Conservation (phyloP, 1,140 invertebrate genomes). For the Leguminivora glycinivorella region DNA sequence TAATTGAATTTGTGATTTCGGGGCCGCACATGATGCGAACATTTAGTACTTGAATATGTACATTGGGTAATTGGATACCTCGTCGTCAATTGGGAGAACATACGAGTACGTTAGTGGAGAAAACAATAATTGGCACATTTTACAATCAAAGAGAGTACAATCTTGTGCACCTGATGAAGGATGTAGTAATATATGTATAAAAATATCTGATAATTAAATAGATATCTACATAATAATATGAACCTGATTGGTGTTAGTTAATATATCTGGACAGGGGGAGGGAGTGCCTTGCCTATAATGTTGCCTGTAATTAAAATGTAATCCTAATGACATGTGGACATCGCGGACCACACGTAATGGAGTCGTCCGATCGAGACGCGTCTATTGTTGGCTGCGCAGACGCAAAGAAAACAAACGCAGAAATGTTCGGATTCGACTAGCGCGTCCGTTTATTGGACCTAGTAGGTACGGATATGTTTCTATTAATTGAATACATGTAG, state of each 20-base stretch:
- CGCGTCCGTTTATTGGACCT: neutral
- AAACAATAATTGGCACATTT: too few species aligned
- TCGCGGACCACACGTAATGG: conserved; percentile 6
- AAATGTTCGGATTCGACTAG: neutral
- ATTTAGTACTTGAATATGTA: neutral
- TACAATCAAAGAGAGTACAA: too few species aligned
- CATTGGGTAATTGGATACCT: too few species aligned
- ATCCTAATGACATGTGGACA: conserved; percentile 2
- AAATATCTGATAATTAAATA: too few species aligned
- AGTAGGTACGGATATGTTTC: neutral
- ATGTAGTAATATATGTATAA: too few species aligned
- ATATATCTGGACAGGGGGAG: too few species aligned
- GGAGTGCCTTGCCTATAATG: too few species aligned
- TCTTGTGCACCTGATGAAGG: too few species aligned
- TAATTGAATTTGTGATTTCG: conserved; percentile 9
- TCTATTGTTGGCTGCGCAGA: conserved; percentile 16
- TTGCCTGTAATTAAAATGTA: neutral
- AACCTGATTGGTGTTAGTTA: too few species aligned
- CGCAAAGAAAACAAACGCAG: conserved; percentile 5
- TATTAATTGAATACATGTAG: neutral
- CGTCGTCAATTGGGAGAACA: too few species aligned
- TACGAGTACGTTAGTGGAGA: too few species aligned
- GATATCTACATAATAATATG: too few species aligned
- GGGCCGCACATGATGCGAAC: neutral
- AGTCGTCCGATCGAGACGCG: neutral